Percentiles rank a stretch among this genome's conserved stretches.
phyloP scores from a whole-genome alignment of 2,113 vertebrate species.

The Anas platyrhynchos region DNA sequence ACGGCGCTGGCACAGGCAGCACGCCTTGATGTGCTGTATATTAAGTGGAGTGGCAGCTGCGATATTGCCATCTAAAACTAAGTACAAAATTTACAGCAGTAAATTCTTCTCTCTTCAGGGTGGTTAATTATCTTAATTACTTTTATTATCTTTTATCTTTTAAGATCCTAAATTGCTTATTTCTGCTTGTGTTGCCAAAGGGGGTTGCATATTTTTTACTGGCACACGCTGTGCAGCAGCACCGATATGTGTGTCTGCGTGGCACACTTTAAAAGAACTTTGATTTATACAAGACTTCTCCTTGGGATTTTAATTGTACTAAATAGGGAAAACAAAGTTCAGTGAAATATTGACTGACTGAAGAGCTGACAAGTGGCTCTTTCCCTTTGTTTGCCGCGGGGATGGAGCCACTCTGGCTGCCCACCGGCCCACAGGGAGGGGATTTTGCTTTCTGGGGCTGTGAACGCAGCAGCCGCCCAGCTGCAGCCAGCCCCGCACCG shows the following conservation, averaged over 20 bases:
- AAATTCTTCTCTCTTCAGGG: slow-evolving; percentile 86
- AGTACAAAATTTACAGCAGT: slow-evolving; percentile 81
- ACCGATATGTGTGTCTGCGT: slow-evolving; percentile 24
- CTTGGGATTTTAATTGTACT: slow-evolving; percentile 71
- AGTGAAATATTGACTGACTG: slow-evolving; percentile 38
- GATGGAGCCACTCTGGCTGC: rapidly evolving
- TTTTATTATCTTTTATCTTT: slow-evolving; percentile 88
- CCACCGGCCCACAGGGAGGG: not conserved
- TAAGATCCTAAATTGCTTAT: slow-evolving; percentile 86
- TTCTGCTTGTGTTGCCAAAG: slow-evolving; percentile 83
- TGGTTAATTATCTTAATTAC: slow-evolving; percentile 90
- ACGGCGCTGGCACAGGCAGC: not conserved
- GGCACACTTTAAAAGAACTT: slow-evolving; percentile 74
- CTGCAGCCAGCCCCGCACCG: rapidly evolving
- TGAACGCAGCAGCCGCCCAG: rapidly evolving
- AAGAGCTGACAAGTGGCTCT: not conserved
- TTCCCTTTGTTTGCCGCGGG: rapidly evolving
- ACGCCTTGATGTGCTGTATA: slow-evolving; percentile 50
- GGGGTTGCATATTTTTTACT: slow-evolving; percentile 77
- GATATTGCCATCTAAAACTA: slow-evolving; percentile 77
- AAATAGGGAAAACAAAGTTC: slow-evolving; percentile 68
- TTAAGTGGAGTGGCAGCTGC: slow-evolving; percentile 78
- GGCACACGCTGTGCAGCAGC: slow-evolving; percentile 60
- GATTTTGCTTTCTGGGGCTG: not conserved
- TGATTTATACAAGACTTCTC: slow-evolving; percentile 74